Base-by-base conservation (phyloP, 2,797 vertebrate species). In the Enteromius paludinosus region DNA sequence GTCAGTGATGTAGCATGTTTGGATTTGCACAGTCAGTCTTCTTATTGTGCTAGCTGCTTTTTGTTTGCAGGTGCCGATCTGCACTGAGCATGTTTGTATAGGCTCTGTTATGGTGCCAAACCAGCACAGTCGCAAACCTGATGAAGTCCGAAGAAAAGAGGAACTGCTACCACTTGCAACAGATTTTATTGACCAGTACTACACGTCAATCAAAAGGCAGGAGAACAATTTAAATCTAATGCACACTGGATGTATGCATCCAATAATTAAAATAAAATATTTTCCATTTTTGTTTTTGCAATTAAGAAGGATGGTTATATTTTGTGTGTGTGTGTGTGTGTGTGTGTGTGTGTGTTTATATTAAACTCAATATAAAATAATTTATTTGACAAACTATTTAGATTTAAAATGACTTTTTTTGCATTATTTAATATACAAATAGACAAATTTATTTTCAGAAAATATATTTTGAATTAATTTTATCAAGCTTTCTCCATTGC, bases 181-280 rank as follows among this genome's bases (percentile, higher is more conserved):
- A 45, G 97, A 99, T 90, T 99, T 99, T 88, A 95, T 99, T 20
- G 96, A 99, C 85, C 98, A 99, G 89, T 99, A 98, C 91, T 99
- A 97, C 91, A 96, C 97, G 3, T 98, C 97, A 80, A 99, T 98
- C 86, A 99, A 96, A 94, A 98, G 98, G 98, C 91, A 92, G 91
- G 90, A 0, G 12, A 25, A 41, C 43, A n/a, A 23, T 45, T 81
- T 11, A 23, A 52, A 54, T 15, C n/a, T 1, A 38, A 49, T 25
- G 14, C 52, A 77, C 9, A 15, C 9, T 52, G 59, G 17, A 52
- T 25, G 18, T 38, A 52, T 68, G 23, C 28, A 6, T 33, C 0
- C 0, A 35, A 35, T 35, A 35, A 35, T 35, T 3, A 11, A 10
- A n/a, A n/a, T 10, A 10, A 2, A n/a, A n/a, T 11, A 43, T 43